Evolutionary conservation across 2,888 invertebrate genomes (phyloP), one percentile per base, ranked within the genome.

Genomic region (Hoplodrina ambigua): DNA sequence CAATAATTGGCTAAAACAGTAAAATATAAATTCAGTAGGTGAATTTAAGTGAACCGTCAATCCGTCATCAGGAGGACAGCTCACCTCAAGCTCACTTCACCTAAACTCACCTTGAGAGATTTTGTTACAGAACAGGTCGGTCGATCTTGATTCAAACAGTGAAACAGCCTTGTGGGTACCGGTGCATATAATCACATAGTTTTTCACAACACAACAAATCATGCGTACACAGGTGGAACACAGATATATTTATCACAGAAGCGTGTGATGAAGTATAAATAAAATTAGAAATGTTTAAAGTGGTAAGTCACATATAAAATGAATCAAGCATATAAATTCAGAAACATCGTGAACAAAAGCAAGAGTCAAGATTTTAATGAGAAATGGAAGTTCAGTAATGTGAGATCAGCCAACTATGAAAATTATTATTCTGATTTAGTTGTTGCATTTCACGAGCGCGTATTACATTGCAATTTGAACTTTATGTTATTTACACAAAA

Each of bases 241-340:
- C 71, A 17, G 58, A 75, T 54, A 60, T 59, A 13, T n/a, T 50
- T 57, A 33, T 56, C 52, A 75, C 58, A 56, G 8, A 78, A 76
- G 72, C 80, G 52, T 63, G 52, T 59, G 20, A 66, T 53, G 46
- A 50, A 61, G 60, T 68, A 72, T 62, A 49, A 1, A 37, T n/a
- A 44, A 13, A 33, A 52, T 44, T 20, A 44, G n/a, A 33, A 50
- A 56, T 50, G 52, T 53, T 25, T 20, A 64, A 65, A 68, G 58
- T 71, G 56, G 52, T 25, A 54, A 68, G 55, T 71, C 59, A 46
- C 19, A 49, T 15, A 33, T 41, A 49, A 68, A 72, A 71, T 58
- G 71, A 56, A 58, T 70, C 69, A 80, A 74, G 68, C 58, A 46
- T 72, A 55, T 54, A 58, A 37, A 44, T 58, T 30, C 7, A 25